Base-by-base conservation (phyloP, 1,140 invertebrate genomes). In the Apocrypta bakeri region DNA sequence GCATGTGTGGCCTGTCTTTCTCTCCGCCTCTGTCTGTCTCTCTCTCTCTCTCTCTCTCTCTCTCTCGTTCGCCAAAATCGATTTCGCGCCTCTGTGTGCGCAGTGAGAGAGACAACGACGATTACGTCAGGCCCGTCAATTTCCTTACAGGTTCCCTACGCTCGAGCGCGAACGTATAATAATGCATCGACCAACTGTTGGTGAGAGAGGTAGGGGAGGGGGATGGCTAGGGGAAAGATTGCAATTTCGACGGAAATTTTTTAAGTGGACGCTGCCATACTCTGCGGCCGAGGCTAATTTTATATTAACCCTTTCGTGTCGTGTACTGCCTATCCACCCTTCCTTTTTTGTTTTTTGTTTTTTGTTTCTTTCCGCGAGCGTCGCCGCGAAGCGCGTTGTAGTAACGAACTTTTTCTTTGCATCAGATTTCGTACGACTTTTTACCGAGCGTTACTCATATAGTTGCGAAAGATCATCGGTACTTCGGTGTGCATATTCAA, bases 161-260 rank as follows among this genome's bases (percentile, higher is more conserved):
- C 42, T 4, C 37, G 7, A 17, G n/a, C 48, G 11, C 24, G 56
- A 64, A 42, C 29, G 33, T 40, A 64, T 40, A 72, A 83, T 77
- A 83, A 83, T 78, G 68, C 68, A 83, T 83, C 68, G 68, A 78
- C 75, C 75, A 78, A 78, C 75, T 78, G 75, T 74, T 83, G 40
- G 42, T 8, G n/a, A 24, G 17, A 24, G 71, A 29, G 37, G 27
- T 56, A 12, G n/a, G 27, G 40, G 42, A 17, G n/a, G 25, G 17
- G 33, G 71, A 25, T 24, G 27, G 8, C 33, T 48, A 25, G 7
- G 25, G 8, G 33, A 48, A 8, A 29, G 40, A 69, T 79, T 27
- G 17, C 21, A 48, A 56, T 71, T 79, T 74, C 25, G 31, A 11
- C 8, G 56, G 8, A 25, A 66, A 33, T 31, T 81, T 74, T 75